These are phyloP conservation scores for Cricetomys ansorgei DNA, from an alignment of 2,113 vertebrate species.

Conservation along the genomic window DNA sequence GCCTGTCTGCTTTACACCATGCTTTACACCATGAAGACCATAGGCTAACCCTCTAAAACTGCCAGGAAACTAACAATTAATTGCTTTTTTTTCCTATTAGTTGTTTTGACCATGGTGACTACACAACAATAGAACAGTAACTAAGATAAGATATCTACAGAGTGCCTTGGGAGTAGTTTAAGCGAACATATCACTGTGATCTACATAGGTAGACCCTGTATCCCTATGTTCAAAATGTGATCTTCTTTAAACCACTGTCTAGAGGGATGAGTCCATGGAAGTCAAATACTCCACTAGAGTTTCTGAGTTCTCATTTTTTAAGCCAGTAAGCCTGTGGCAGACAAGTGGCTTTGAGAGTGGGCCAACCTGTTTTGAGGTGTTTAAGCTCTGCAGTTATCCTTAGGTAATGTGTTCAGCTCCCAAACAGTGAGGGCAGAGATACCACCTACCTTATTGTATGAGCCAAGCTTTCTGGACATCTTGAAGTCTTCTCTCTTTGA, in stretches of 20 bases:
- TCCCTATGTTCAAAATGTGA: neutral
- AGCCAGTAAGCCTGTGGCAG: neutral
- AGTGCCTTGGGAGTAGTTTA: neutral
- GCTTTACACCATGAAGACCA: no score
- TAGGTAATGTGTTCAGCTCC: neutral
- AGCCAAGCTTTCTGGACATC: neutral
- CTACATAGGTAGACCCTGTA: neutral
- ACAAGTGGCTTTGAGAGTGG: neutral
- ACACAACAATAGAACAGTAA: no score
- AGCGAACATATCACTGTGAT: neutral
- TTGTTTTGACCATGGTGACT: no score
- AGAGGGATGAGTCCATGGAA: neutral
- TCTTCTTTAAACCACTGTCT: neutral
- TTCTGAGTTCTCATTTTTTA: neutral
- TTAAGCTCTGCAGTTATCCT: neutral
- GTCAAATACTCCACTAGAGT: neutral
- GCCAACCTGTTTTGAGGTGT: neutral
- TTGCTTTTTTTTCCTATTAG: no score
- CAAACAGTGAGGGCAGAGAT: neutral
- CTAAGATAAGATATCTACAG: neutral
- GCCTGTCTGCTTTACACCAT: no score
- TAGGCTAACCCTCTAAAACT: no score
- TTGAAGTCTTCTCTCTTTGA: neutral
- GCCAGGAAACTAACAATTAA: no score
- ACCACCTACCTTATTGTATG: neutral